A percentile compares a stretch with the other conserved stretches of the same genome.
Conservation (phyloP, 2,888 invertebrate species). For the Lapara coniferarum region DNA sequence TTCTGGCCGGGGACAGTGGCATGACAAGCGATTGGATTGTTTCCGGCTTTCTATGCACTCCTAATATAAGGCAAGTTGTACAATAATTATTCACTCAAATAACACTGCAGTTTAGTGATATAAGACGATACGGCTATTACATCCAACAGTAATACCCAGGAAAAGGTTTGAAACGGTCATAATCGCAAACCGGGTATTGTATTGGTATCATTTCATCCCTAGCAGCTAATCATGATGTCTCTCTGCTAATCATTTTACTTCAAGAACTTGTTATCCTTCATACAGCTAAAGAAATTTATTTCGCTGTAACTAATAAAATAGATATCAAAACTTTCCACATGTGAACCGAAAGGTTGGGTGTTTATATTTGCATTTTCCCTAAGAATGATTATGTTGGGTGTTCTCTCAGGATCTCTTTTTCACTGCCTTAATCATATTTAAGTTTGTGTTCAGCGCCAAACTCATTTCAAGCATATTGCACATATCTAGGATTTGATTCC, state of each 20-base stretch:
- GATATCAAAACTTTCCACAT: background rate
- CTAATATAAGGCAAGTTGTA: background rate
- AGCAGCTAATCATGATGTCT: background rate
- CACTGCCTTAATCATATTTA: no score
- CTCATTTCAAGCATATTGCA: no score
- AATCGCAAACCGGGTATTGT: no score
- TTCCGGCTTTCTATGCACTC: slow-evolving; percentile 1
- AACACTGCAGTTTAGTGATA: background rate
- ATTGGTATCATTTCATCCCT: no score
- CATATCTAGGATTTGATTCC: no score
- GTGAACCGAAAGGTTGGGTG: background rate
- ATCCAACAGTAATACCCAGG: no score
- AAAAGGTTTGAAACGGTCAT: no score
- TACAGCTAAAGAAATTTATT: background rate
- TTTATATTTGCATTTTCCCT: background rate
- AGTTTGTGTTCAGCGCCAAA: no score
- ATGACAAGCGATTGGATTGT: background rate
- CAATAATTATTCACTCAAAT: background rate
- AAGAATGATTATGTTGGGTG: background rate
- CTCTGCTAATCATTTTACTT: background rate
- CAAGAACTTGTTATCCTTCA: background rate
- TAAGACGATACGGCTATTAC: no score
- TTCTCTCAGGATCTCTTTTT: background rate
- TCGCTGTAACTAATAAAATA: background rate
- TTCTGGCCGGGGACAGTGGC: background rate